Evolutionary conservation across 2,888 invertebrate species (phyloP), one percentile per base, ranked within the genome.

Genomic region (Catocala sponsa): DNA sequence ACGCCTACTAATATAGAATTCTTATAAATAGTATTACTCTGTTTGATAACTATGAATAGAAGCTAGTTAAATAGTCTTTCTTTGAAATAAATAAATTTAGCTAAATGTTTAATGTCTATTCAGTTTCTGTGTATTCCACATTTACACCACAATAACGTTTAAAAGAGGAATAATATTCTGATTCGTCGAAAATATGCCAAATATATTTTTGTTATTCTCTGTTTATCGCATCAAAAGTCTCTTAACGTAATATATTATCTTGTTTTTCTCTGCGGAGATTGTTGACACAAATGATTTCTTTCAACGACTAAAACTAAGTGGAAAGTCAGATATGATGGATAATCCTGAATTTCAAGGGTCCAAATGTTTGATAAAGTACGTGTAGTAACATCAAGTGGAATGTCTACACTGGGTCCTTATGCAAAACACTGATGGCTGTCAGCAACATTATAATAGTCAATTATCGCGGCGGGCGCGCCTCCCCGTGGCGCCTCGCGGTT

Each of bases 401-500:
- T 53, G 59, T 44, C 52, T 50, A 52, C 62, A 63, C 60, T 63
- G 51, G 52, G 64, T 58, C 59, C 71, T 63, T 63, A 65, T 63
- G 67, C 60, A 64, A 68, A 72, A 69, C 57, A 70, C 61, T 64
- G 64, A 72, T 65, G 63, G 61, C 61, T 67, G 68, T 73, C 63
- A 70, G 70, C 60, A 68, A 68, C 66, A 70, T 61, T 73, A 65
- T 71, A 78, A 68, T 67, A 78, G 76, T 66, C 79, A 79, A 79
- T 76, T 77, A 80, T 70, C 70, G 68, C 54, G 47, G 52, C 53
- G 54, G 61, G 59, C 70, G 63, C 68, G 63, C 74, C 83, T 79
- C 86, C 84, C 79, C 67, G 65, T 65, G 79, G 88, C 80, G 84
- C 85, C 84, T 76, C 84, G 78, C 82, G 74, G 89, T 86, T 90